Evolutionary conservation across 1,140 invertebrate species (phyloP).

Genomic region (Drosophila miranda): DNA sequence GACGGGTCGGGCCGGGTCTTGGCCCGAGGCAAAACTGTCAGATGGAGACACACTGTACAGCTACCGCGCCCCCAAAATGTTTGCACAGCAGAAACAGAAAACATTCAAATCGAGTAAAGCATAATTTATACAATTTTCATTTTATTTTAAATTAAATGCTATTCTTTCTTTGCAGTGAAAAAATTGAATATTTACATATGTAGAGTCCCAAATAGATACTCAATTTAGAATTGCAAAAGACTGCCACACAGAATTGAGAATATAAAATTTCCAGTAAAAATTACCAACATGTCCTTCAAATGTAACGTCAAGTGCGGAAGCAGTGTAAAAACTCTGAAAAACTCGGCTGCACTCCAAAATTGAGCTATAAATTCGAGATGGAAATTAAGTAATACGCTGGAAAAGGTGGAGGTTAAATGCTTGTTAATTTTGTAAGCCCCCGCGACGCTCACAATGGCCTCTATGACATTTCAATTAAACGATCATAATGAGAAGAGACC

Average conservation of each 20-base stretch:
- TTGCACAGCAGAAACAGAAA: neutral
- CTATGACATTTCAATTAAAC: slow-evolving; percentile 61
- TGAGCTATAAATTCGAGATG: slow-evolving; percentile 23
- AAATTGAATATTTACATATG: neutral
- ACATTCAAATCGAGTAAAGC: slow-evolving; percentile 21
- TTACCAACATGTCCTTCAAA: too few relatives aligned
- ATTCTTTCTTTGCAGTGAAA: neutral
- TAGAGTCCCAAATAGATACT: too few relatives aligned
- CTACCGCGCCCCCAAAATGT: neutral
- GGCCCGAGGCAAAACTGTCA: slow-evolving; percentile 19
- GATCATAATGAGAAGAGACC: slow-evolving; percentile 40
- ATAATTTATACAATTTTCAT: slow-evolving; percentile 15
- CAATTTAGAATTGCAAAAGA: too few relatives aligned
- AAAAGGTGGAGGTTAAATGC: slow-evolving; percentile 40
- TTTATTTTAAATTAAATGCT: slow-evolving; percentile 5
- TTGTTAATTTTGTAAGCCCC: slow-evolving; percentile 31
- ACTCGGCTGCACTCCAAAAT: slow-evolving; percentile 4
- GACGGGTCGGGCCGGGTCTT: slow-evolving; percentile 19
- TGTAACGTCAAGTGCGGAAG: too few relatives aligned
- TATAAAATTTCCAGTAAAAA: too few relatives aligned
- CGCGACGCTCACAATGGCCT: slow-evolving; percentile 24
- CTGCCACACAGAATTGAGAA: too few relatives aligned
- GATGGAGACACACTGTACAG: slow-evolving; percentile 9
- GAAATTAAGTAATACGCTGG: slow-evolving; percentile 24
- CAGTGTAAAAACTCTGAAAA: too few relatives aligned